Evolutionary conservation across 2,888 invertebrate species (phyloP), one percentile per base, ranked within the genome.

Genomic region (Apotomis turbidana): DNA sequence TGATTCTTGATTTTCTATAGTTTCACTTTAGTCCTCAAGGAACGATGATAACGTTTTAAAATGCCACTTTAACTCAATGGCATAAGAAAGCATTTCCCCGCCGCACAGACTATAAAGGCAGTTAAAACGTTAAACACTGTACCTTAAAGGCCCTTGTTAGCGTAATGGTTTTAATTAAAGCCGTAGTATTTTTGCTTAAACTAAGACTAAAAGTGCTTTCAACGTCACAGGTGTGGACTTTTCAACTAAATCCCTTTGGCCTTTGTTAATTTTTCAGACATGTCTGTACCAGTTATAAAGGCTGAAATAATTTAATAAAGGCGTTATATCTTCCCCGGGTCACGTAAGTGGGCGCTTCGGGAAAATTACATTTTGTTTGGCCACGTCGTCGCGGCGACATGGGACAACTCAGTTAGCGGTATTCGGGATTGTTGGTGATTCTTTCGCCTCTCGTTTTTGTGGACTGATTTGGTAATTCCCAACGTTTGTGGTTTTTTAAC

Each of bases 341-440:
- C 93, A 93, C 93, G 93, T 92, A 91, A 91, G 89, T 88, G 90
- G 85, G 83, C 86, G 89, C 90, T 90, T 88, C 85, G 88, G 90
- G 87, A 88, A 91, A 92, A 92, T 93, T 92, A 93, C 90, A 92
- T 93, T 93, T 90, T 91, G 92, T 90, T 91, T 90, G 87, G 88
- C 89, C 90, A 90, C 90, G 90, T 89, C 90, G 90, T 89, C 81
- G 76, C 79, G 82, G 83, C 85, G 89, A 88, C 90, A 86, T 83
- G 88, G 91, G 92, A 90, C 91, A 91, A 92, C 92, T 88, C 84
- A 86, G 87, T 91, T 93, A 92, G 87, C 89, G 87, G 41, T 89
- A 88, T 88, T 87, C 90, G 83, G 88, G 86, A 90, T 90, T 91
- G 87, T 87, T 85, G 81, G 85, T 88, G 83, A 84, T 88, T 87